A percentile compares a stretch with the other conserved stretches of the same genome.
Evolutionary conservation across 2,888 invertebrate genomes (phyloP).

Genomic region (Gortyna flavago): DNA sequence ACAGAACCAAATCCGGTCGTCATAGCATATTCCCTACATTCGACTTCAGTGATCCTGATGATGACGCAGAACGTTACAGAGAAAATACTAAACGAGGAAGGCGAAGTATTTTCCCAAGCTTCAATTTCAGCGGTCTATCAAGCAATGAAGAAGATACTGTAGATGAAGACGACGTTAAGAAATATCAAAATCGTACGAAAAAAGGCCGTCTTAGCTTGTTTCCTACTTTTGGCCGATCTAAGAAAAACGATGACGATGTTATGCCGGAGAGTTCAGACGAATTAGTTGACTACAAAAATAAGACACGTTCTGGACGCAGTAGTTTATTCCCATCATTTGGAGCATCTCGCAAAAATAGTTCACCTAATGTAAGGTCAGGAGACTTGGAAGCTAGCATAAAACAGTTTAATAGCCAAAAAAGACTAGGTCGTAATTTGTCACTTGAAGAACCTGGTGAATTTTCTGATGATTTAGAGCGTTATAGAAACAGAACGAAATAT

Average conservation of each 20-base stretch:
- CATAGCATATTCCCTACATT: slow-evolving; percentile 85
- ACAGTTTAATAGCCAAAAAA: slow-evolving; percentile 82
- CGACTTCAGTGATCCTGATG: slow-evolving; percentile 84
- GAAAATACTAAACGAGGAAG: slow-evolving; percentile 83
- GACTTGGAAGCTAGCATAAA: slow-evolving; percentile 85
- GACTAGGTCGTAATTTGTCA: slow-evolving; percentile 77
- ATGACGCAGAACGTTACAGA: slow-evolving; percentile 81
- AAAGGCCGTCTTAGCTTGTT: slow-evolving; percentile 85
- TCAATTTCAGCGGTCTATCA: slow-evolving; percentile 81
- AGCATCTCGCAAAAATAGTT: slow-evolving; percentile 82
- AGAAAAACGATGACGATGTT: slow-evolving; percentile 81
- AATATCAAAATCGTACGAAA: slow-evolving; percentile 84
- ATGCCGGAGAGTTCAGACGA: slow-evolving; percentile 87
- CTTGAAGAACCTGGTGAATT: slow-evolving; percentile 78
- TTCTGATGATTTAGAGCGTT: slow-evolving; percentile 81
- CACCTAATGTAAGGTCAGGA: slow-evolving; percentile 73
- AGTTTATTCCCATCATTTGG: slow-evolving; percentile 87
- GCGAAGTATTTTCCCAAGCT: slow-evolving; percentile 85
- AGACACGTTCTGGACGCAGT: slow-evolving; percentile 81
- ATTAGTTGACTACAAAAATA: slow-evolving; percentile 84
- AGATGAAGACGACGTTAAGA: slow-evolving; percentile 84
- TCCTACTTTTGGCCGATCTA: slow-evolving; percentile 84
- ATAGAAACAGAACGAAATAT: slow-evolving; percentile 82
- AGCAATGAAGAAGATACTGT: slow-evolving; percentile 82
- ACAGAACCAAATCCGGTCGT: slow-evolving; percentile 81